Evolutionary conservation across 2,113 vertebrate genomes (phyloP), one percentile per base, ranked within the genome.

Genomic region (Phylloscopus whistleri): DNA sequence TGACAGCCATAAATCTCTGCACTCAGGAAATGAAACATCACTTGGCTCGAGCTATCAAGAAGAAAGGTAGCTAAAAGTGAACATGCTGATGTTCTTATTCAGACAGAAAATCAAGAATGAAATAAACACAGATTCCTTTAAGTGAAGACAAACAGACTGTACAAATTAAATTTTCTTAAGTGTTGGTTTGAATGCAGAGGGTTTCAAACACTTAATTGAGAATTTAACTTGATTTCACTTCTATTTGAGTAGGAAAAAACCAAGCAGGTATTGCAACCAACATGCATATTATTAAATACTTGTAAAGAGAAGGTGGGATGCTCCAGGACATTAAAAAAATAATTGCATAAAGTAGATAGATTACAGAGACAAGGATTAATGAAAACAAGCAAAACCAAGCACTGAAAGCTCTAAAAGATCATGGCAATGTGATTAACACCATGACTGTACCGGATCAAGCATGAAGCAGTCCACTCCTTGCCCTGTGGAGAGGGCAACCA

Each of bases 401-500:
- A 63, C 1, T 2, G 39, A 46, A 55, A 78, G 9, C 37, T 49
- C 31, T 84, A 16, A 66, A 80, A 55, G 35, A 6, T 0, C 35
- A 9, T 13, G 12, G 10, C 44, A 84, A 28, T 60, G 39, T 74
- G 33, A 53, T 66, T 68, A 75, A 33, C 39, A 66, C 15, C 16
- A 31, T 18, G 17, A 66, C 97, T 98, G 89, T 98, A 99, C 99
- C 48, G 99, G 99, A 93, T 99, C 99, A 2, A 99, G 96, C 98
- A 99, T 99, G 98, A 99, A 99, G 97, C 99, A 99, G 94, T 99
- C 98, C 93, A 99, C 98, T 63, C 99, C 99, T 67, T 98, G 98
- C 2, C 99, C 99, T 0, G 99, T 99, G 95, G 98, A 99, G 84
- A 99, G 97, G 39, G 99, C 99, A 13, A 99, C 98, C 44, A 99